Base-by-base conservation (phyloP, 2,888 invertebrate species). In the Lucinisca nassula region DNA sequence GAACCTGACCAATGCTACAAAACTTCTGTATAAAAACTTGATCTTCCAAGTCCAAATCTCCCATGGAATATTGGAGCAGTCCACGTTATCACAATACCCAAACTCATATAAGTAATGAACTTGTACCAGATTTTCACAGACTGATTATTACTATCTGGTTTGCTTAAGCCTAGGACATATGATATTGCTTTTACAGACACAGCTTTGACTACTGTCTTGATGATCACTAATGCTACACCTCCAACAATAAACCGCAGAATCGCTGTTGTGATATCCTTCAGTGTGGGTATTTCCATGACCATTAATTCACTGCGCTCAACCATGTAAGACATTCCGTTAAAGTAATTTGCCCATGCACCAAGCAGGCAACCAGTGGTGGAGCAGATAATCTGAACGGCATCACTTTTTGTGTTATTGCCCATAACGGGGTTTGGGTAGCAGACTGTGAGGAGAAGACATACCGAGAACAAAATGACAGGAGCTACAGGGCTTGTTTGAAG, bases 301-400 rank as follows among this genome's bases (percentile, higher is more conserved):
- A 87, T 87, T 12, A 90, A 89, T 21, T 77, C 77, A 40, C 73
- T 61, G 58, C 86, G 80, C 27, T 79, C 80, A 8, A 88, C 83
- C 0, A 82, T 85, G 8, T 85, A 82, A 1, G 93, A 88, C 79
- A 92, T 92, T 0, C 93, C 94, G 17, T 92, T 90, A 72, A 92
- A 92, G 84, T 93, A 93, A 75, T 93, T 93, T 14, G 93, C 74
- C 94, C 94, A 95, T 14, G 79, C 61, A 4, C 93, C 94, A 6
- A 92, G 40, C 24, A 90, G 82, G 0, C 90, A 80, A 0, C 95
- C 95, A 3, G 90, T 89, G 8, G 89, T 30, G 0, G 93, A 86
- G 0, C 94, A 89, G 3, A 94, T 92, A 51, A 93, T 93, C 78
- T 94, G 92, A 8, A 94, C 92, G 30, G 92, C 92, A 79, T 94